Evolutionary conservation across 2,888 invertebrate species (phyloP), one percentile per base, ranked within the genome.

Genomic region (Diarsia mendica): DNA sequence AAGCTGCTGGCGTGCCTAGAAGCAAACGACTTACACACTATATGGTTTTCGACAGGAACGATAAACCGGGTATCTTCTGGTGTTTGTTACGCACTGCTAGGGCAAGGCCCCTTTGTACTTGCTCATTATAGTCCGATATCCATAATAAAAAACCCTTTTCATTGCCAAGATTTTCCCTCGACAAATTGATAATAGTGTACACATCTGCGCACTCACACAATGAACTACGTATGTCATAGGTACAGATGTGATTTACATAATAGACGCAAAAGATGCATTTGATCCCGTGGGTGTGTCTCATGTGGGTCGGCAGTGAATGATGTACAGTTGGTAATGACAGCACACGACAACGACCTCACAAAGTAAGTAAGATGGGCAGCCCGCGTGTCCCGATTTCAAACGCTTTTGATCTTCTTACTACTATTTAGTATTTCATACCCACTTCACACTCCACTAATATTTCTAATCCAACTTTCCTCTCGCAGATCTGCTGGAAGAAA

Each of bases 331-430:
- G 67, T 39, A 33, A 11, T 44, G 46, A 44, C n/a, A 46, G 15
- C 23, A 53, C 51, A 18, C 46, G n/a, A 33, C 23, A 33, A 23
- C 13, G 20, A 78, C 33, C 33, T 67, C 10, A 61, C 39, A 23
- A 75, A 48, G 48, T 48, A 75, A 72, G 39, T 49, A 15, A 49
- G 63, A 73, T 61, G 49, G 61, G 61, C 72, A 73, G 61, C 48
- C 15, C 51, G 46, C 46, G 9, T 77, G 51, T 18, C 15, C 33
- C 20, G 23, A 20, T 51, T 65, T 64, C 15, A 44, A 46, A 33
- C 18, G 44, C 44, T 44, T 28, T 48, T 13, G 20, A 72, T 71
- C 44, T 44, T 18, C 49, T 20, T 11, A 23, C 18, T 18, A 33
- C 23, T 18, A 70, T 20, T 71, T 39, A 39, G 39, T 20, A 39